Base-by-base conservation (phyloP, 2,888 invertebrate genomes). In the Lepidochrysops patricia region DNA sequence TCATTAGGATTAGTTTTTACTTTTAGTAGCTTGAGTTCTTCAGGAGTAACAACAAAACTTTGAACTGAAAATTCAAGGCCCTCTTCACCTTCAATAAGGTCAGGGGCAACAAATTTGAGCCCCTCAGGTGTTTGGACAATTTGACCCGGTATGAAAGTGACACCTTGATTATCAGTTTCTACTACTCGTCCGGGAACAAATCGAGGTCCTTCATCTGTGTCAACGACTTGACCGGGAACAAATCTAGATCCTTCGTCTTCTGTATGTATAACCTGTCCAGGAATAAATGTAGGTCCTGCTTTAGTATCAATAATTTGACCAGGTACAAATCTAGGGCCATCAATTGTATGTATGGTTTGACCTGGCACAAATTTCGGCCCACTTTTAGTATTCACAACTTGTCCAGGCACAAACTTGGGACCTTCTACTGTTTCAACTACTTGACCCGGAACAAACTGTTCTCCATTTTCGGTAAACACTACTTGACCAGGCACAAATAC, bases 131-230 rank as follows among this genome's bases (percentile, higher is more conserved):
- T 94, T 74, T 93, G 91, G 32, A 95, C 90, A 6, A 94, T 94
- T 84, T 95, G 94, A 0, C 95, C 95, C 4, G 95, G 94, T 4
- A 95, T 92, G 77, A 95, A 95, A 60, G 93, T 93, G 1, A 94
- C 90, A 25, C 92, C 91, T 15, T 94, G 93, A 56, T 91, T 91
- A 61, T 93, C 93, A 0, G 93, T 93, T 71, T 93, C 92, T 52
- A 95, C 90, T 57, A 94, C 93, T 82, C 94, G 92, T 0, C 95
- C 95, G 0, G 93, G 91, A 3, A 95, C 89, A 75, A 95, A 94
- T 69, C 93, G 84, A 3, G 93, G 93, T 0, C 93, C 93, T 70
- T 93, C 92, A 62, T 91, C 90, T 0, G 93, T 93, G 67, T 93
- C 93, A n/a, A 94, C 93, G 1, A 94, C 93, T 79, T 94, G 93